phyloP scores from a whole-genome alignment of 1,140 invertebrate species.

The Agrypnia vestita region DNA sequence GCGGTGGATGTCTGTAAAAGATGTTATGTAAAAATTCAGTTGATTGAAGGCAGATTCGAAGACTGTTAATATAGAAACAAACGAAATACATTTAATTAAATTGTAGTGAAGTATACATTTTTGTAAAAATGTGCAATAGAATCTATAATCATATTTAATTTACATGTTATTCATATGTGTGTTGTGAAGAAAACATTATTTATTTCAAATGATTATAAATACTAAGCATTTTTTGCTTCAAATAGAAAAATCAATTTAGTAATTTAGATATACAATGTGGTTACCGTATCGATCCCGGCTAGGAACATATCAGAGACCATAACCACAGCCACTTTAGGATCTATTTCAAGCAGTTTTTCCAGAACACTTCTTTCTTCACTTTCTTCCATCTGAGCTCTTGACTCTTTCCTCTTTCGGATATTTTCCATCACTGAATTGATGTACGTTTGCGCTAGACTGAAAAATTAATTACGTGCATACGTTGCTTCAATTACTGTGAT shows the following conservation, averaged over 20 bases:
- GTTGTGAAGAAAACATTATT: no score
- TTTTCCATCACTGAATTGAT: conserved; percentile 66
- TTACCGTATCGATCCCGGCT: conserved; percentile 85
- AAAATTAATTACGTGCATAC: no score
- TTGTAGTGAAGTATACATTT: background rate
- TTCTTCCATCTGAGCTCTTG: conserved; percentile 61
- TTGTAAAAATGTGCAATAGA: no score
- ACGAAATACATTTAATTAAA: background rate
- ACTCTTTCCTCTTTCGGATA: conserved; percentile 49
- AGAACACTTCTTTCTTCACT: conserved; percentile 70
- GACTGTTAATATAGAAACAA: conserved; percentile 47
- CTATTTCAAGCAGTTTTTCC: conserved; percentile 72
- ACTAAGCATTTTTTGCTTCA: no score
- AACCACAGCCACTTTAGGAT: conserved; percentile 73
- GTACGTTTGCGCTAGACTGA: conserved; percentile 63
- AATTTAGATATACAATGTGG: conserved; percentile 40
- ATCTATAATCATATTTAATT: no score
- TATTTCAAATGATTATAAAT: no score
- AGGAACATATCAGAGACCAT: conserved; percentile 84
- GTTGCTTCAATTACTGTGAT: no score
- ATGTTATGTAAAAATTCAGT: background rate
- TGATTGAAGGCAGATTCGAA: conserved; percentile 1
- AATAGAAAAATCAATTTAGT: no score
- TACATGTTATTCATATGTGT: no score
- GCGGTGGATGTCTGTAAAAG: conserved; percentile 63